Evolutionary conservation across 2,113 vertebrate genomes (phyloP), one percentile per base, ranked within the genome.

Genomic region (Aix galericulata): DNA sequence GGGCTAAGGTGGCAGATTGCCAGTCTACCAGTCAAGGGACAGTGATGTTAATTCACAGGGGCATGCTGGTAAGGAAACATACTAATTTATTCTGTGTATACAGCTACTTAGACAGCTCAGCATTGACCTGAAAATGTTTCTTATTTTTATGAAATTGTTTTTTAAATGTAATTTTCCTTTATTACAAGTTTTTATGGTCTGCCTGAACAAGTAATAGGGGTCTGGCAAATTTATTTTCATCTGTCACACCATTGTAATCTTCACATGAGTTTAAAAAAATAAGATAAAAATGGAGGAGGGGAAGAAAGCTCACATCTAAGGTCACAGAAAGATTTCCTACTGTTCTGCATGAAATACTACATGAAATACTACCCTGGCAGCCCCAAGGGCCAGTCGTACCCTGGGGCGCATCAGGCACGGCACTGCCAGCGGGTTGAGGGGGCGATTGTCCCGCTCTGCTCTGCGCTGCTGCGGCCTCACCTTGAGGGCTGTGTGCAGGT

Each of bases 261-360:
- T 40, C 40, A 40, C 40, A 40, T 76, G 50, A 40, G 26, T 72
- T 31, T 17, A 74, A 76, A 87, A 44, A 6, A 56, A 44, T 22
- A 60, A 76, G 62, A 81, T 40, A 7, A n/a, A 72, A 23, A 59
- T 10, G 50, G 40, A 26, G 22, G 26, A 11, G 21, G 16, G 21
- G n/a, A 25, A 44, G 32, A 31, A 55, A 42, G 29, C 21, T 81
- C 11, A 18, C 31, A 58, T 66, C 22, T 64, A 36, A 18, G n/a
- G 60, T 71, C 22, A 46, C 36, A 68, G 83, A 60, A 62, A 34
- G 26, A 21, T 50, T 74, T 79, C 11, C 36, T 48, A 23, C 29
- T 42, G n/a, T 56, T 32, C 8, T 18, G 56, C 0, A 0, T 53
- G 66, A 67, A 59, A 64, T 68, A 40, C 3, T n/a, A 3, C 3